Conservation (phyloP, 2,888 invertebrate species). For the Pherbina coryleti region DNA sequence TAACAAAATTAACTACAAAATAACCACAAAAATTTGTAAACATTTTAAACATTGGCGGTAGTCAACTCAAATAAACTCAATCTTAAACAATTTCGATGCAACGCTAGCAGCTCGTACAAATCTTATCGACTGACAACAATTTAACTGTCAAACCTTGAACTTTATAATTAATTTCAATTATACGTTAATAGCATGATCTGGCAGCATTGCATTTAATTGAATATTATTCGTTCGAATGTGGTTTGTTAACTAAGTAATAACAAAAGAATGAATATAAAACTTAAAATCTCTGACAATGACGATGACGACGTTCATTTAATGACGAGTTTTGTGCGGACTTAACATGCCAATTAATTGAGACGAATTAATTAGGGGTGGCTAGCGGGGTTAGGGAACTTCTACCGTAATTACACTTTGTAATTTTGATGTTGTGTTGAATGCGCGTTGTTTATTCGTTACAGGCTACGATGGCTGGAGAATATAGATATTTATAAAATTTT, state of each 20-base stretch:
- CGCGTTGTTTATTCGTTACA: too few species aligned
- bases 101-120: too few species aligned
- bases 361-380: not conserved
- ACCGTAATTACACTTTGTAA: not conserved
- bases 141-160: conserved; percentile 24
- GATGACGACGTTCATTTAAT: not conserved
- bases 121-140: too few species aligned
- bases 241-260: conserved; percentile 16
- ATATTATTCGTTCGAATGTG: conserved; percentile 3
- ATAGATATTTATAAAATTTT: not conserved
- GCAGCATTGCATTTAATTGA: conserved; percentile 8
- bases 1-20: too few species aligned
- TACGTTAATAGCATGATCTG: conserved; percentile 17
- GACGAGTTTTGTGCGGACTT: not conserved
- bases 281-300: conserved; percentile 22
- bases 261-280: not conserved
- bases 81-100: too few species aligned
- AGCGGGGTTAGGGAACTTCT: not conserved
- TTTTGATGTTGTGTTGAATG: not conserved
- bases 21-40: too few species aligned
- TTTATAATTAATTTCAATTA: conserved; percentile 26
- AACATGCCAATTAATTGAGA: conserved; percentile 21
- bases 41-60: too few species aligned
- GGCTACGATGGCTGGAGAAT: too few species aligned
- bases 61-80: too few species aligned